These are phyloP conservation scores for Miltochrista miniata DNA, from an alignment of 2,888 invertebrate species.

Conservation along the genomic window DNA sequence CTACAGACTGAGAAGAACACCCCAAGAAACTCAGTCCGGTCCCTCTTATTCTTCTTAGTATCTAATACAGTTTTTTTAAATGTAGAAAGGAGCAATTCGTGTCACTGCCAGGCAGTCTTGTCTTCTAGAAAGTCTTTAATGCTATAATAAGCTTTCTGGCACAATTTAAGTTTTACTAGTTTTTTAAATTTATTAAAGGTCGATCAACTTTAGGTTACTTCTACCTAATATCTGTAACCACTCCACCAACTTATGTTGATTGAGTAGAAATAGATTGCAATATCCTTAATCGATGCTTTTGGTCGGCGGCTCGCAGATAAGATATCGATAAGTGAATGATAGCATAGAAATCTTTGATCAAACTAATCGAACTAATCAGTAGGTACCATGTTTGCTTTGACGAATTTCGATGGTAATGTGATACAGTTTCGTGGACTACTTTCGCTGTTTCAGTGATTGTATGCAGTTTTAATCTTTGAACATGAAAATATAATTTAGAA, in stretches of 20 bases:
- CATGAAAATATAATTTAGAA: no score
- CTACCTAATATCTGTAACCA: neutral
- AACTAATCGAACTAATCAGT: constrained; percentile 1
- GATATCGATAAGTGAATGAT: neutral
- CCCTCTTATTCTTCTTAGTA: no score
- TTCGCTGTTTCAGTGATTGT: neutral
- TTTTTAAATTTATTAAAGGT: no score
- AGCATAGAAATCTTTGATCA: neutral
- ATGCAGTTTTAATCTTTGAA: neutral
- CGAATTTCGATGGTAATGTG: neutral
- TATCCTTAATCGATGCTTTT: constrained; percentile 1
- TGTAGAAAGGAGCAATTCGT: no score
- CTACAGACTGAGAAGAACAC: no score
- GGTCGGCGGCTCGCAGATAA: neutral
- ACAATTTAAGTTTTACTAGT: no score
- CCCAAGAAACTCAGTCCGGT: no score
- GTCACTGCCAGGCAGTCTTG: no score
- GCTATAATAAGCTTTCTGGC: no score
- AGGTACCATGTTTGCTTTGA: neutral
- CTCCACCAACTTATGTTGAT: neutral
- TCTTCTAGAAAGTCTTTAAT: no score
- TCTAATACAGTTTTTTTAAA: no score
- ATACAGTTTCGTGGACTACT: neutral
- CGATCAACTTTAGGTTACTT: neutral
- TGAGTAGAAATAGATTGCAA: neutral